Evolutionary conservation across 2,797 vertebrate species (phyloP), one percentile per base, ranked within the genome.

Genomic region (Melanotaenia trifasciata): DNA sequence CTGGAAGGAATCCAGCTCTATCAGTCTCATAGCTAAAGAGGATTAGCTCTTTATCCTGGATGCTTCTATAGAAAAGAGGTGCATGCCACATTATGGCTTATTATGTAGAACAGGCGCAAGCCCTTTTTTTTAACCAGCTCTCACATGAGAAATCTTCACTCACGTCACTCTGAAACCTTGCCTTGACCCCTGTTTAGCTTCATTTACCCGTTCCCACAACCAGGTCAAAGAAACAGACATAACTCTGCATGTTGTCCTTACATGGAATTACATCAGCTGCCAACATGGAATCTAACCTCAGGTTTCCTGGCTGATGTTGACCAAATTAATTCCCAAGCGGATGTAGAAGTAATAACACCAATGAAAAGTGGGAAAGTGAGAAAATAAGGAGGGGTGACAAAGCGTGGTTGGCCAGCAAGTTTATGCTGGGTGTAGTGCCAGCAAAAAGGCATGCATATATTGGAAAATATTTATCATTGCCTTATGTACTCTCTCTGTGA

Each of bases 221-320:
- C 47, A 71, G 74, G 20, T 60, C 28, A 47, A 56, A 58, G 76
- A 51, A 47, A n/a, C 77, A 38, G 18, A 65, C 22, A 53, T 75
- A 88, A 76, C 74, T 79, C 59, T 58, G 51, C 64, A 20, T 53
- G 57, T 78, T 79, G 79, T 74, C 76, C 20, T 56, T 64, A 74
- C 66, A 20, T 59, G 76, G 64, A 83, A 67, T 81, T 54, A 71
- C 73, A 80, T 3, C 43, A 76, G 59, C 78, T 83, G 74, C 89
- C 87, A 85, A 79, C 64, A 68, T 33, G 56, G 73, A 85, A 78
- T 70, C 62, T 66, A 85, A 80, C 77, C 77, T 80, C 81, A 80
- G 78, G 71, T 84, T 89, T 90, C 87, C 84, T 87, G 84, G 78
- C 72, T 83, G 81, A 85, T 84, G 86, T 87, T 90, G 82, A 70